Evolutionary conservation across 2,113 vertebrate genomes (phyloP).

Genomic region (Aythya baeri): DNA sequence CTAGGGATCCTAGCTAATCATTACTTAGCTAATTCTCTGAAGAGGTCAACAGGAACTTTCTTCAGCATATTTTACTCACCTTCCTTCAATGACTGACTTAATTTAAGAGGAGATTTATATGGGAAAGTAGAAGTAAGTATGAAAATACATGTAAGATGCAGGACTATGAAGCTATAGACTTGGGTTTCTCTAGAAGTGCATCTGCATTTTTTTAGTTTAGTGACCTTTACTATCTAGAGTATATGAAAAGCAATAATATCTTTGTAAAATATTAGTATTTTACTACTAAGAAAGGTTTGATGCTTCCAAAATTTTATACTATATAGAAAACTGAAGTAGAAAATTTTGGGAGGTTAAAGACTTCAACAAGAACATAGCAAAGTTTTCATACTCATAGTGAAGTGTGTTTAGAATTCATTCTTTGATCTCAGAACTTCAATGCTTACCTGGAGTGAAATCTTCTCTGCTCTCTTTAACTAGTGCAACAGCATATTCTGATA

Average conservation of each 20-base stretch:
- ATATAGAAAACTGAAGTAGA: neutral
- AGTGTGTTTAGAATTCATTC: neutral
- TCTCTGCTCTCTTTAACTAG: slow-evolving; percentile 85
- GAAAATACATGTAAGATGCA: neutral
- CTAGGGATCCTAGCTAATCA: neutral
- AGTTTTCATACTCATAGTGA: neutral
- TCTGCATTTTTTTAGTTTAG: neutral
- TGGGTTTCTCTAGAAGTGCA: neutral
- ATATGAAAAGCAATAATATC: neutral
- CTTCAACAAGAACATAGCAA: neutral
- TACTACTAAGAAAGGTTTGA: neutral
- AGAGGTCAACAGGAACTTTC: neutral
- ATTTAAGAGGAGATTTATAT: neutral
- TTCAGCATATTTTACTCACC: neutral
- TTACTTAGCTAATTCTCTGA: neutral
- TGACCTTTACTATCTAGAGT: neutral
- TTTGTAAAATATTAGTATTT: neutral
- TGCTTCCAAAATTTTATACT: neutral
- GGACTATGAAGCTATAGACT: neutral
- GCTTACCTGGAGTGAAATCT: slow-evolving; percentile 83
- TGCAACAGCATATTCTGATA: slow-evolving; percentile 86
- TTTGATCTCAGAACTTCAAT: neutral
- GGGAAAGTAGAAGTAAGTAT: neutral
- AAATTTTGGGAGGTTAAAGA: neutral
- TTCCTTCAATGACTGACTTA: neutral